A percentile compares a stretch with the other conserved stretches of the same genome.
These are phyloP conservation scores for Drosophila guanche DNA, from an alignment of 1,140 invertebrate species.

Conservation along the genomic window DNA sequence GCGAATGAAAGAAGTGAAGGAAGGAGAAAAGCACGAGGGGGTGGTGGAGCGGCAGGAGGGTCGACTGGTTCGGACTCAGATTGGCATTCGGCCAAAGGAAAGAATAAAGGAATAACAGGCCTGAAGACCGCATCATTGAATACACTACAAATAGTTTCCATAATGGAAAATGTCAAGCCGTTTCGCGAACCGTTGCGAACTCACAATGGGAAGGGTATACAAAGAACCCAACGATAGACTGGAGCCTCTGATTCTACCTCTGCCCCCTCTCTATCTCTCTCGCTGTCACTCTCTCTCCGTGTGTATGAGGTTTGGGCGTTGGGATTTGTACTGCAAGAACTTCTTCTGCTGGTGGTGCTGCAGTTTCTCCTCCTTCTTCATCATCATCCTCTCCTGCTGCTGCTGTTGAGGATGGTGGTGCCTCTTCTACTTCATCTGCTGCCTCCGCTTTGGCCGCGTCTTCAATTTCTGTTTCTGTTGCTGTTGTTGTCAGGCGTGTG, in stretches of 20 bases:
- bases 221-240: constrained; percentile 13
- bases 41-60: neutral
- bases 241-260: no score
- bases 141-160: no score
- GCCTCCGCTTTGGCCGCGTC: constrained; percentile 52
- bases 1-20: constrained; percentile 11
- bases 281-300: neutral
- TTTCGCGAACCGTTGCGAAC: no score
- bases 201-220: no score
- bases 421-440: constrained; percentile 26
- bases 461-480: constrained; percentile 53
- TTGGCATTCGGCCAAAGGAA: constrained; percentile 9
- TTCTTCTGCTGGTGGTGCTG: neutral
- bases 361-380: neutral
- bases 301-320: constrained; percentile 36
- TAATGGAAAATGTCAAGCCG: no score
- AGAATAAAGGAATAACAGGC: neutral
- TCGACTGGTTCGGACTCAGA: neutral
- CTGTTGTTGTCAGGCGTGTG: constrained; percentile 69
- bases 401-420: neutral
- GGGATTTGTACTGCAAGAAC: constrained; percentile 28
- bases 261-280: neutral
- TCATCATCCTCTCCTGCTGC: constrained; percentile 2
- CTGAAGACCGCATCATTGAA: no score
- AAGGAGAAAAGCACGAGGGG: constrained; percentile 17